Evolutionary conservation across 2,797 vertebrate species (phyloP), one percentile per base, ranked within the genome.

Genomic region (Tarsius wallacei): DNA sequence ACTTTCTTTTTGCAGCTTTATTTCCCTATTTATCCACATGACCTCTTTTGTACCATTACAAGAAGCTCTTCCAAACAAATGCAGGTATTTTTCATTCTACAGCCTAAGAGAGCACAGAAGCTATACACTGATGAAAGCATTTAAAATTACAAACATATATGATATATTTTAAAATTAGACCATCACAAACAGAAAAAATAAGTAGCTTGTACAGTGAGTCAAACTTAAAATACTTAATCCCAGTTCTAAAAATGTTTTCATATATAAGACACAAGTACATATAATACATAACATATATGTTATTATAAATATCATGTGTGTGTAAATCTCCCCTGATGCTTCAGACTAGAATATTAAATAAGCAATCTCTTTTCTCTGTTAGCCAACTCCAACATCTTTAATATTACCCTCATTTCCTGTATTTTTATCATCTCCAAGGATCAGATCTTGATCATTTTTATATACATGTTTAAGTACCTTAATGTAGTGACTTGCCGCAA

Each of bases 351-450:
- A 64, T 13, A 90, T 66, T 53, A 78, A 64, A 82, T n/a, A 68
- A 73, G 7, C 26, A 36, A 17, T 68, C 49, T 71, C n/a, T 80
- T 87, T 89, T 77, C 26, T 94, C 22, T 84, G 24, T 55, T 63
- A 86, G 36, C 16, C 47, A 90, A 59, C 13, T 73, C 47, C 51
- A 84, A 19, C 19, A 26, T 70, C 51, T 80, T 80, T 63, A 17
- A 73, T 8, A 7, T 11, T 66, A 33, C 0, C 11, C 57, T 94
- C 7, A 55, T 47, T 91, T 71, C 10, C 33, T 16, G 1, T 15
- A 26, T 92, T 84, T 83, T 84, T 84, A 59, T 91, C 64, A 73
- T 70, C 57, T 77, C 61, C 49, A 89, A 93, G 19, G 26, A 16
- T 71, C 26, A 80, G 76, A 91, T 1, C 8, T 63, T 87, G 36